A percentile compares a stretch with the other conserved stretches of the same genome.
These are phyloP conservation scores for Calyptommatus sinebrachiatus DNA, from an alignment of 2,113 vertebrate species.

Conservation along the genomic window DNA sequence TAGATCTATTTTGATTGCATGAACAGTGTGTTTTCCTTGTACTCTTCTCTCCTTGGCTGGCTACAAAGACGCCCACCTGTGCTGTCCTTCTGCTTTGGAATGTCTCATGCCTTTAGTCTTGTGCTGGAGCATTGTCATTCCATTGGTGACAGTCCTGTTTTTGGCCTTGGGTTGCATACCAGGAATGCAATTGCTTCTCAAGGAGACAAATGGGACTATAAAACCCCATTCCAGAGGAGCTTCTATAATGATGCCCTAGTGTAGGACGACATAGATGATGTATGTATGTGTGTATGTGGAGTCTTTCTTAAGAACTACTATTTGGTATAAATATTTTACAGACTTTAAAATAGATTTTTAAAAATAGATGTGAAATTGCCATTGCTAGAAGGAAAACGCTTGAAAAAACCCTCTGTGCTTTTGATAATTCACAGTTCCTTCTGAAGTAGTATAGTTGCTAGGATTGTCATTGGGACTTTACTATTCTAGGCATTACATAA, in stretches of 20 bases:
- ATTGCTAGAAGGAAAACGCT: background rate
- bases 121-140: constrained; percentile 29
- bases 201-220: constrained; percentile 34
- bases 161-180: constrained; percentile 26
- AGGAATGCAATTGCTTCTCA: constrained; percentile 28
- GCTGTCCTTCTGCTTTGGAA: constrained; percentile 35
- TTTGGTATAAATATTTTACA: constrained; percentile 9
- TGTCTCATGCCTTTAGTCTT: constrained; percentile 28
- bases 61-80: constrained; percentile 23
- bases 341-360: constrained; percentile 26
- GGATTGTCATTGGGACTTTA: background rate
- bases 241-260: constrained; percentile 23
- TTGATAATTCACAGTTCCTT: background rate
- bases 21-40: constrained; percentile 8
- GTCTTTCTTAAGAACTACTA: background rate
- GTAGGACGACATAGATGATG: constrained; percentile 6
- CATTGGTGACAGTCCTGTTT: constrained; percentile 31
- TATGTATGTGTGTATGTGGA: background rate
- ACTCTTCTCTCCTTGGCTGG: background rate
- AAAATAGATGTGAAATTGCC: constrained; percentile 13
- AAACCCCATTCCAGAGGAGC: constrained; percentile 27
- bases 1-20: background rate
- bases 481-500: constrained; percentile 2
- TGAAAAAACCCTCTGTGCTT: background rate
- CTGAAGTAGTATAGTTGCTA: background rate